phyloP scores from a whole-genome alignment of 1,140 invertebrate species.

The Drosophila oshimai region DNA sequence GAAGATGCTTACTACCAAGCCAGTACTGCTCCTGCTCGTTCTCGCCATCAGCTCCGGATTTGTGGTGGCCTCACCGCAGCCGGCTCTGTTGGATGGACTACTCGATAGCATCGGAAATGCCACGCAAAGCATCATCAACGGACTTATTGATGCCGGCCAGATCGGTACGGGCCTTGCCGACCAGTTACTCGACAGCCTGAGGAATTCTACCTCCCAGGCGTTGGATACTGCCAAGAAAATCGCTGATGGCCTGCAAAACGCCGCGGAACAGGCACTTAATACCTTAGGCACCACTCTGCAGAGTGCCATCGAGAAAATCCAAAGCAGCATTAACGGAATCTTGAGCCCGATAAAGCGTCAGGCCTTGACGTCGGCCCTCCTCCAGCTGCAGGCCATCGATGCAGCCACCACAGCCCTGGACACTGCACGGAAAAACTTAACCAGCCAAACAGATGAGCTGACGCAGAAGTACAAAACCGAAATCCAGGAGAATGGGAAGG shows the following conservation, averaged over 20 bases:
- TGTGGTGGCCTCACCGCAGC: constrained; percentile 15
- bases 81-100: background rate
- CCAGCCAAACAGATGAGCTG: background rate
- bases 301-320: background rate
- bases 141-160: background rate
- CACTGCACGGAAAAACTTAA: background rate
- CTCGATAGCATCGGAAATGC: constrained; percentile 3
- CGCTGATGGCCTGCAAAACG: constrained; percentile 12
- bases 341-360: background rate
- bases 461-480: background rate
- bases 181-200: background rate
- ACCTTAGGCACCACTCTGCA: background rate
- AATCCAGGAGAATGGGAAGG: background rate
- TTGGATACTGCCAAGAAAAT: background rate
- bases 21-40: constrained; percentile 38
- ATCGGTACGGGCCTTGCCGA: background rate
- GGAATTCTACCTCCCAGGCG: background rate
- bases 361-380: background rate
- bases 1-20: constrained; percentile 51
- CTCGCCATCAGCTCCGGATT: constrained; percentile 39
- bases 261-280: background rate
- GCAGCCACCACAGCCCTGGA: background rate
- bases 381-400: background rate
- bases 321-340: background rate
- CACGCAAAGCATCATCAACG: constrained; percentile 5